Conservation (phyloP, 2,797 vertebrate species). For the Dromococcyx pavoninus region DNA sequence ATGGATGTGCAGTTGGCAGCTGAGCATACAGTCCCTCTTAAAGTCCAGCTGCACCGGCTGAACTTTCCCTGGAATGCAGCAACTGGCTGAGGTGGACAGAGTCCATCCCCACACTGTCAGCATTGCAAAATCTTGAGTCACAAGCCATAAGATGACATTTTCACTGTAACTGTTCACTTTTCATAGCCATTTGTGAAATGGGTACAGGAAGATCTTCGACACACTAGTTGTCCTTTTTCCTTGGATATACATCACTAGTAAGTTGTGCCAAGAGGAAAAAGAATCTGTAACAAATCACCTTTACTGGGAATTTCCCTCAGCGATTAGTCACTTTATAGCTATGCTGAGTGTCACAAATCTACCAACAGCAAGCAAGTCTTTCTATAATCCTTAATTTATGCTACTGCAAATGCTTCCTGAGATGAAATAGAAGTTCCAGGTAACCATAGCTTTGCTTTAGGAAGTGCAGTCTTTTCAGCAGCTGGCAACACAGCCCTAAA, state of each 20-base stretch:
- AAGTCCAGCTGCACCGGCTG: background rate
- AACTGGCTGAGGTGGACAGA: background rate
- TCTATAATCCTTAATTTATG: background rate
- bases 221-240: background rate
- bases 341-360: background rate
- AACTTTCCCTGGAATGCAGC: background rate
- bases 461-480: background rate
- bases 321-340: background rate
- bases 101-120: background rate
- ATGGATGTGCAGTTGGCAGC: background rate
- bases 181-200: background rate
- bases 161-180: background rate
- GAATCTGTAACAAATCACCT: background rate
- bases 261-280: background rate
- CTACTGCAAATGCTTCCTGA: background rate
- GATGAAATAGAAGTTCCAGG: background rate
- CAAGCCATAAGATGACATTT: background rate
- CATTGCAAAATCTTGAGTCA: background rate
- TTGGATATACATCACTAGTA: background rate
- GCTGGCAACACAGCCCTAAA: background rate
- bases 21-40: rapidly evolving
- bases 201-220: background rate
- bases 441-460: background rate
- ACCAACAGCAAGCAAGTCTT: background rate
- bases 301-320: background rate